Base-by-base conservation (phyloP, 2,113 vertebrate genomes). In the Donacobius atricapilla region DNA sequence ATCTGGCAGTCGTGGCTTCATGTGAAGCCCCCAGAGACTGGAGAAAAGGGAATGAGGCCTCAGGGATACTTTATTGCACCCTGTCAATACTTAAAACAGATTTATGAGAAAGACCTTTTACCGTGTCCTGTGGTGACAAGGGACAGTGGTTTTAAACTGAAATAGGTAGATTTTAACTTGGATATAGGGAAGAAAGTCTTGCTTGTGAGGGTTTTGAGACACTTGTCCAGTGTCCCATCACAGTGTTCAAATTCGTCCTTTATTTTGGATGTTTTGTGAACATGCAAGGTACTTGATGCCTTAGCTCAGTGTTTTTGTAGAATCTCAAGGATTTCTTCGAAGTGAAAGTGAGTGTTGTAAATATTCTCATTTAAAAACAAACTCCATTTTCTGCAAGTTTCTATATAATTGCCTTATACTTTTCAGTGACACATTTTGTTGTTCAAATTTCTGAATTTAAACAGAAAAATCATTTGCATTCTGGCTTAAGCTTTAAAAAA, bases 401-500 rank as follows among this genome's bases (percentile, higher is more conserved):
- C 22, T 72, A 1, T 45, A 8, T 77, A 78, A 64, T 61, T 93
- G 78, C 87, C 20, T n/a, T 75, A 2, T 28, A 48, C 73, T 71
- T 82, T 51, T 15, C n/a, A 58, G 84, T 72, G 82, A 40, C 58
- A 68, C 44, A 57, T 90, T 70, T 71, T 94, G 51, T 78, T 93
- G 77, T 83, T 95, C 16, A 64, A 4, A 44, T 83, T 79, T 51
- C 57, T 88, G 65, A 85, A 58, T 85, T 84, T 88, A 50, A 93
- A 80, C 61, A 89, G 47, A 35, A 57, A 87, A 83, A 48, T 33
- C 9, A 69, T 94, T 82, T 94, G 44, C 91, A 63, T 92, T 66
- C 69, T 92, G 93, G 22, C 63, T 95, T 83, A 77, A 92, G 82
- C 42, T 44, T 30, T 51, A 76, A 75, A 69, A 81, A 69, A 84